phyloP scores from a whole-genome alignment of 2,888 invertebrate genomes.

The Heliconius erato region DNA sequence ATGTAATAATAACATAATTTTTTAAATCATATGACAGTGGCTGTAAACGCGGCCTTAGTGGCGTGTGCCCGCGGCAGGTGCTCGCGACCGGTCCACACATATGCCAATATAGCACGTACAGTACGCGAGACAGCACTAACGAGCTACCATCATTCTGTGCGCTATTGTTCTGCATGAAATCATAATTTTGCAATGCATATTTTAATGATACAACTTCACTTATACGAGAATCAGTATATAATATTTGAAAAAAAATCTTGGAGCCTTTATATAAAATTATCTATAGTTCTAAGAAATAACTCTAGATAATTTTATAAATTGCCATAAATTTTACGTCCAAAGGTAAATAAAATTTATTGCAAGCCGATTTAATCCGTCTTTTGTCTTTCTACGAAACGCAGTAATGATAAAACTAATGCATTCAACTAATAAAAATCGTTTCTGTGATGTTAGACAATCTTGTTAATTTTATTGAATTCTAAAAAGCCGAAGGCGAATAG shows the following conservation, averaged over 20 bases:
- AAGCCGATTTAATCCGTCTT: not conserved
- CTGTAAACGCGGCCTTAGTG: constrained; percentile 66
- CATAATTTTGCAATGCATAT: constrained; percentile 45
- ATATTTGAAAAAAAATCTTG: not conserved
- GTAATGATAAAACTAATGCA: not conserved
- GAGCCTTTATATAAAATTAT: not conserved
- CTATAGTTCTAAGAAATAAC: not conserved
- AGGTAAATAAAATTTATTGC: not conserved
- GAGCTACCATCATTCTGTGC: constrained; percentile 47
- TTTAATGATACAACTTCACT: constrained; percentile 37
- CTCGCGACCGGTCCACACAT: constrained; percentile 62
- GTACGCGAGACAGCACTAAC: constrained; percentile 44
- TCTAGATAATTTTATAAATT: not conserved
- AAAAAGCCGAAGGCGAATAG: not conserved
- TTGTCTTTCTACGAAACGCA: not conserved
- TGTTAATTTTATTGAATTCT: not conserved
- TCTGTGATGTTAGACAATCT: not conserved
- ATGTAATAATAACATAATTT: not conserved
- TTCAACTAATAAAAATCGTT: too few relatives aligned
- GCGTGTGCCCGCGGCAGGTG: constrained; percentile 85
- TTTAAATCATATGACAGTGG: constrained; percentile 26
- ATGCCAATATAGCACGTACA: constrained; percentile 53
- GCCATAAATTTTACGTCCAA: not conserved
- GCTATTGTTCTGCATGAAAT: constrained; percentile 51
- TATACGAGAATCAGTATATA: constrained; percentile 14